Evolutionary conservation across 2,797 vertebrate genomes (phyloP), one percentile per base, ranked within the genome.

Genomic region (Sphenopsis melanotis): DNA sequence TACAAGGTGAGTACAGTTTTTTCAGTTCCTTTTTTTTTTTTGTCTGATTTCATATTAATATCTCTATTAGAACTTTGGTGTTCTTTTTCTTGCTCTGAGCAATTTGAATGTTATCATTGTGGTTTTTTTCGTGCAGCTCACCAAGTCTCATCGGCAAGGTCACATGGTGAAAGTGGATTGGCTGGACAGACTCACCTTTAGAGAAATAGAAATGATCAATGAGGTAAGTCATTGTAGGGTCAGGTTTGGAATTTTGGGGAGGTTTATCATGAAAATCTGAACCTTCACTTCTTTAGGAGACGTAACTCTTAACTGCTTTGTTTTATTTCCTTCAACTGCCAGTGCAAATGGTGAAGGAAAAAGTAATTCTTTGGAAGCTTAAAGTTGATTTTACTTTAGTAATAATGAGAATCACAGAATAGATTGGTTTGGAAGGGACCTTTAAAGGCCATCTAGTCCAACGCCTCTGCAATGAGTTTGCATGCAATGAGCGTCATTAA

Each of bases 171-270:
- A 99, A 97, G 99, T 99, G 30, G 99, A 99, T 95, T 99, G 99
- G 99, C 97, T 99, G 97, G 99, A 99, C 97, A 98, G 99, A 93
- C 95, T 99, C 96, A 99, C 99, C 57, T 99, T 99, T 97, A 98
- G 99, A 97, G 99, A 99, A 97, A 99, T 99, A 57, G 99, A 99
- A 97, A 99, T 99, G 99, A 99, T 99, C 97, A 99, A 99, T 66
- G 99, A 99, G 98, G 99, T 99, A 91, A 95, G 98, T 88, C 52
- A 15, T 59, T 6, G 1, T 32, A 14, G 9, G 16, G 13, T 84
- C 12, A 34, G 2, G 14, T 29, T 36, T 79, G 32, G 52, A 56
- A 46, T 39, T 34, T 29, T 19, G 14, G 14, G 22, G 5, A 39
- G 16, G 7, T 75, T 37, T 16, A 10, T 60, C 16, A 16, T 66